Conservation (phyloP, 2,113 vertebrate genomes). For the Dendropsophus ebraccatus region DNA sequence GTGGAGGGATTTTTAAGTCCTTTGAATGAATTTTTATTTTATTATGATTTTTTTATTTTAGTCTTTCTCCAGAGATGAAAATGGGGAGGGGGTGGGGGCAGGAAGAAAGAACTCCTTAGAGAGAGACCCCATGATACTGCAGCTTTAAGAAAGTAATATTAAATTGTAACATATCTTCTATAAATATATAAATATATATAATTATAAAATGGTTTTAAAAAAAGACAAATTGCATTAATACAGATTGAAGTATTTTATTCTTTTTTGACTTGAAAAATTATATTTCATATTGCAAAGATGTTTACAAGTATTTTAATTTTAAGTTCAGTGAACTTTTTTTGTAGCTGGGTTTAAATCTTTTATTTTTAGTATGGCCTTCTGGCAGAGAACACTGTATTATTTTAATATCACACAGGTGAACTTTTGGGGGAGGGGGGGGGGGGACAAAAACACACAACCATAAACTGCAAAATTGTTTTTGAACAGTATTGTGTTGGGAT, state of each 20-base stretch:
- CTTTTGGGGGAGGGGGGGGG: slow-evolving; percentile 75
- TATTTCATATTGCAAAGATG: slow-evolving; percentile 99
- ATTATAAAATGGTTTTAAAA: slow-evolving; percentile 84
- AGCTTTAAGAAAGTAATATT: slow-evolving; percentile 81
- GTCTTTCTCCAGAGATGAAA: slow-evolving; percentile 5
- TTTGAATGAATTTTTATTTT: slow-evolving; percentile 27
- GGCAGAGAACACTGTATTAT: slow-evolving; percentile 98
- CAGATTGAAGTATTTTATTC: slow-evolving; percentile 99
- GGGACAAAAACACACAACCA: slow-evolving; percentile 63
- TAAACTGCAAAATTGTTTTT: slow-evolving; percentile 85
- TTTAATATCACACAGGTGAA: slow-evolving; percentile 92
- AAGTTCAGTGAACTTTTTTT: slow-evolving; percentile 99
- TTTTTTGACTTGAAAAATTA: slow-evolving; percentile 99
- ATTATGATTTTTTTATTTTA: background rate
- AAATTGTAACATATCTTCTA: slow-evolving; percentile 90
- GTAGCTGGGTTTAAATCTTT: slow-evolving; percentile 98
- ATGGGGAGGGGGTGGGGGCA: no score
- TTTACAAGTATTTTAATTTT: slow-evolving; percentile 99
- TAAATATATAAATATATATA: slow-evolving; percentile 71
- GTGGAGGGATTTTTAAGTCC: slow-evolving; percentile 50
- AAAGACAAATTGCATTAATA: slow-evolving; percentile 94
- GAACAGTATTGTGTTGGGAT: slow-evolving; percentile 97
- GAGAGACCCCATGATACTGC: slow-evolving; percentile 83
- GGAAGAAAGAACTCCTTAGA: slow-evolving; percentile 69
- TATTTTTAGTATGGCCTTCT: slow-evolving; percentile 94